These are phyloP conservation scores for Panzeria rudis DNA, from an alignment of 2,888 invertebrate genomes.

Conservation along the genomic window DNA sequence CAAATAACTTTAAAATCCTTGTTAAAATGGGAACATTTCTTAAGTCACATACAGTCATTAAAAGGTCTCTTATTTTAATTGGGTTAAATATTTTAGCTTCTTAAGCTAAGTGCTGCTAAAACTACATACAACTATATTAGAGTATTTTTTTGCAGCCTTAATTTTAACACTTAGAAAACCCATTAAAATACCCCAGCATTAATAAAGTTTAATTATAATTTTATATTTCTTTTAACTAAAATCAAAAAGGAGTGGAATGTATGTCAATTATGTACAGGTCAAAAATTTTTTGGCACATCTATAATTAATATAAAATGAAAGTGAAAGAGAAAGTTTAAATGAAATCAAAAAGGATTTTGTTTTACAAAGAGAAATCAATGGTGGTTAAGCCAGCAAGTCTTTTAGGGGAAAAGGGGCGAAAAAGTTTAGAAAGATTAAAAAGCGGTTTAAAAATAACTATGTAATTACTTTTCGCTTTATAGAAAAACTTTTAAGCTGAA, in stretches of 20 bases:
- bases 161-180: conserved; percentile 19
- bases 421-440: not conserved
- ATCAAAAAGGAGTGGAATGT: conserved; percentile 44
- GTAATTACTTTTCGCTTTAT: no score
- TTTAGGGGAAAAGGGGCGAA: not conserved
- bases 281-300: conserved; percentile 58
- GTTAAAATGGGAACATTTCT: conserved; percentile 26
- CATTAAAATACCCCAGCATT: conserved; percentile 21
- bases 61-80: conserved; percentile 3
- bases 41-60: not conserved
- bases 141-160: not conserved
- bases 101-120: conserved; percentile 34
- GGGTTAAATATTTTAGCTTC: conserved; percentile 44
- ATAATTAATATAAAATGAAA: conserved; percentile 48
- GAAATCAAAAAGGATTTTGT: conserved; percentile 11
- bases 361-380: not conserved
- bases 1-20: conserved; percentile 35
- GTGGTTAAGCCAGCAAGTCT: not conserved
- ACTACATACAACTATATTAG: conserved; percentile 17
- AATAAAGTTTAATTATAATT: conserved; percentile 34
- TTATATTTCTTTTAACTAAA: conserved; percentile 5
- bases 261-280: conserved; percentile 64
- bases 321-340: conserved; percentile 13
- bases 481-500: not conserved
- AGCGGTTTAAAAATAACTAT: no score